Percentiles rank a stretch among this genome's conserved stretches.
These are phyloP conservation scores for Danio aesculapii DNA, from an alignment of 2,797 vertebrate genomes.

Conservation along the genomic window DNA sequence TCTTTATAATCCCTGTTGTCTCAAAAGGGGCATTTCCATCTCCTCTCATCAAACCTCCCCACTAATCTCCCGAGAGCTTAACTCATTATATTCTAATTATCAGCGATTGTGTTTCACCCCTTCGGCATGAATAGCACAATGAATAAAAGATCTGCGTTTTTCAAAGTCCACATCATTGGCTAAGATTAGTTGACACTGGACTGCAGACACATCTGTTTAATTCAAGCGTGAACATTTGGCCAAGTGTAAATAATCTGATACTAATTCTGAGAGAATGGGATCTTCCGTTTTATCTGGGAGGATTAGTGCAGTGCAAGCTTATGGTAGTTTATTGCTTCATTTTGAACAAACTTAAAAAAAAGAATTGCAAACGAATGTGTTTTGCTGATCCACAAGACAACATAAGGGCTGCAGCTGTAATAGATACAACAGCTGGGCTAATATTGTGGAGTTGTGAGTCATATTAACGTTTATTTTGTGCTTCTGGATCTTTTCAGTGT, in stretches of 20 bases:
- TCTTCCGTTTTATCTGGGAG: not conserved
- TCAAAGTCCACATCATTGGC: not conserved
- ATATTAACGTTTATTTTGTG: not conserved
- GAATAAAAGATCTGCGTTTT: constrained; percentile 13
- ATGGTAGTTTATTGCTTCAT: constrained; percentile 4
- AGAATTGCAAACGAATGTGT: constrained; percentile 8
- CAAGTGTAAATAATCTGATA: not conserved
- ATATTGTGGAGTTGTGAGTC: not conserved
- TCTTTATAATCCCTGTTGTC: constrained; percentile 33
- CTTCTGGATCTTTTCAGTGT: constrained; percentile 12
- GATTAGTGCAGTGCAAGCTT: constrained; percentile 8
- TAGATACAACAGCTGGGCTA: constrained; percentile 15
- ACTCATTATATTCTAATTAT: constrained; percentile 44
- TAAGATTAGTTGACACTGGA: constrained; percentile 1
- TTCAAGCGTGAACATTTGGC: not conserved
- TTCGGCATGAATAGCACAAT: not conserved
- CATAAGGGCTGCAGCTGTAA: constrained; percentile 9
- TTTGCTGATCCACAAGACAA: constrained; percentile 7
- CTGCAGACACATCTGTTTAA: constrained; percentile 15
- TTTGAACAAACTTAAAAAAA: not conserved
- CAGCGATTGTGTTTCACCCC: constrained; percentile 9
- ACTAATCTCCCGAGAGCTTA: not conserved
- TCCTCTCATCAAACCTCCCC: constrained; percentile 1
- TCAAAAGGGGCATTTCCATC: constrained; percentile 31
- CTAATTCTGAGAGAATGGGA: constrained; percentile 11